phyloP scores from a whole-genome alignment of 2,797 vertebrate genomes.

The Parambassis ranga region DNA sequence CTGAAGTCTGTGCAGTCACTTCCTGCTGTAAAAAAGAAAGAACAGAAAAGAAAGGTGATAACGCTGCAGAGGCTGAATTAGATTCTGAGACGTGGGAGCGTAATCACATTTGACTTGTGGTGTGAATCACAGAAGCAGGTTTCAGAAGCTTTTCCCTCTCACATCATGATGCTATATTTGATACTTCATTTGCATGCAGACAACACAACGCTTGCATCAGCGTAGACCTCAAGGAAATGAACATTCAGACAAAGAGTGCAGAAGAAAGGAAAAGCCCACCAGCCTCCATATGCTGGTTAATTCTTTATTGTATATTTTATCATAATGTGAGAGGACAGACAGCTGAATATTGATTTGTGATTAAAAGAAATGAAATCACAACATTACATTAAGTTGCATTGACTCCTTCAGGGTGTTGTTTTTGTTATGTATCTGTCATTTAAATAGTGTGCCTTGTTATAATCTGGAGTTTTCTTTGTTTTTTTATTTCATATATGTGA shows the following conservation, averaged over 20 bases:
- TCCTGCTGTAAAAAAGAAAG: slow-evolving; percentile 26
- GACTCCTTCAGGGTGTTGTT: neutral
- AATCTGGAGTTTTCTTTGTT: neutral
- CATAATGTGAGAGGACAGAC: neutral
- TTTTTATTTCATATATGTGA: neutral
- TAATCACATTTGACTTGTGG: slow-evolving; percentile 67
- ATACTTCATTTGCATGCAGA: slow-evolving; percentile 61
- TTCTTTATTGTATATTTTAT: slow-evolving; percentile 49
- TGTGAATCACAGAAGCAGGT: slow-evolving; percentile 50
- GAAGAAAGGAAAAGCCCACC: slow-evolving; percentile 17
- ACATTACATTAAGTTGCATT: neutral
- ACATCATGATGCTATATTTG: slow-evolving; percentile 52
- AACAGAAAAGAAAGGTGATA: too few species aligned
- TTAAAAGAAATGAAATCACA: neutral
- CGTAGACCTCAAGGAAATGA: slow-evolving; percentile 53
- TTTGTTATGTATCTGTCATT: neutral
- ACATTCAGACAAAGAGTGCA: slow-evolving; percentile 44
- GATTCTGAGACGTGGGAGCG: slow-evolving; percentile 41
- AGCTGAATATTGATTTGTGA: slow-evolving; percentile 10
- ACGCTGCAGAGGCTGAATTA: slow-evolving; percentile 28
- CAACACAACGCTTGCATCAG: slow-evolving; percentile 39
- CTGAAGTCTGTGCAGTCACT: slow-evolving; percentile 33
- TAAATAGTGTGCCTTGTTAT: neutral
- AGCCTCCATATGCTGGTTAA: slow-evolving; percentile 30
- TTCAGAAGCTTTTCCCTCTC: slow-evolving; percentile 29